Base-by-base conservation (phyloP, 2,113 vertebrate genomes). In the Coptodon bakossiorum region DNA sequence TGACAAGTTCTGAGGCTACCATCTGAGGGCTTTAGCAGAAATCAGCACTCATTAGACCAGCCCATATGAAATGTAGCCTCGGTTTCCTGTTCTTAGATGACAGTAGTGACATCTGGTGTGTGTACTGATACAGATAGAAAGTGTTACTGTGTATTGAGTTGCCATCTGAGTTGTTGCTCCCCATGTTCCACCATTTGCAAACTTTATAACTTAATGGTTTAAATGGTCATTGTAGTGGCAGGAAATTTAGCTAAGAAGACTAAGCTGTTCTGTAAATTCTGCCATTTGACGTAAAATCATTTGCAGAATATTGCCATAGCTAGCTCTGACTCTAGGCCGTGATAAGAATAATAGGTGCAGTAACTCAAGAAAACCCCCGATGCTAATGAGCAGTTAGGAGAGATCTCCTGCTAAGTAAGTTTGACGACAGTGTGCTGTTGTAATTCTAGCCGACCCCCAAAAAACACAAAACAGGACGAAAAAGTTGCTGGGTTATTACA, bases 251-350 rank as follows among this genome's bases (percentile, higher is more conserved):
- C 10, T 38, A 38, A 68, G 19, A 24, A 71, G 38, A 71, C 63
- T 0, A 71, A 71, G 61, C 0, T 2, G 34, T 22, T 38, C 36
- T 43, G 19, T 14, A 71, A 68, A 40, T 68, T 68, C 63, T 68
- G n/a, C 0, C 63, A 68, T 14, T 24, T 38, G n/a, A 22, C 24
- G 34, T 22, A 24, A 71, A 71, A 24, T 16, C 66, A 0, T 6
- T 0, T 43, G 0, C 38, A 45, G 66, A 71, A 24, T 43, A 16
- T 24, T 43, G 66, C 7, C 13, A 71, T 71, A 43, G 66, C 12
- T 43, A 71, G 66, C 0, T 22, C 5, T 0, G 0, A 0, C 5
- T 71, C 11, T 16, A 71, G 3, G 5, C n/a, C 24, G 38, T 16
- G 38, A 27, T 71, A 4, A 71, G 7, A 71, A 27, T 9, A 71